Percentiles rank a stretch among this genome's conserved stretches.
These are phyloP conservation scores for Puffinus mauretanicus DNA, from an alignment of 2,113 vertebrate species.

Conservation along the genomic window DNA sequence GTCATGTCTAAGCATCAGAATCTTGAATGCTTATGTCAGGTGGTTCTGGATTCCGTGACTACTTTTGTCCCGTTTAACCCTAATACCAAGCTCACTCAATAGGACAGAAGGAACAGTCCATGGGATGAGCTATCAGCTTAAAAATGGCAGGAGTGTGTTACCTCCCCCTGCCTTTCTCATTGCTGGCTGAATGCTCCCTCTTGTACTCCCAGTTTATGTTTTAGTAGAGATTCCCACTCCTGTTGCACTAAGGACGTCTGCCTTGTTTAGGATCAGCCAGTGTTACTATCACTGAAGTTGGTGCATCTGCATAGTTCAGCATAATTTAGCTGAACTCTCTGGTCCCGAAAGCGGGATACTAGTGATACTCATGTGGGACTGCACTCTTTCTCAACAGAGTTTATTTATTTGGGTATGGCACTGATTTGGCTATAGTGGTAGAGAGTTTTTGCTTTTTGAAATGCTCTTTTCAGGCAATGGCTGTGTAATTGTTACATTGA, in stretches of 20 bases:
- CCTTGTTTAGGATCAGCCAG: not conserved
- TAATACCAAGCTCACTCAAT: not conserved
- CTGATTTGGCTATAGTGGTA: not conserved
- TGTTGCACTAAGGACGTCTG: accelerated
- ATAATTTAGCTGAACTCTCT: not conserved
- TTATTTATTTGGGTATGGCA: not conserved
- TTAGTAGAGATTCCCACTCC: not conserved
- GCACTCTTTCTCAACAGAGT: not conserved
- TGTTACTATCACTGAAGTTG: not conserved
- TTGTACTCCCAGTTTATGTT: not conserved
- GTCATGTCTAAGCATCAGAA: not conserved
- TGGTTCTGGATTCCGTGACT: not conserved
- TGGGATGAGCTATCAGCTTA: not conserved
- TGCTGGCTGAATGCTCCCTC: not conserved
- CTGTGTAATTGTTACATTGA: not conserved
- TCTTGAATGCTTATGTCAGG: not conserved
- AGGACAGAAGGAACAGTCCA: not conserved
- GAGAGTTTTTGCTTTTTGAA: not conserved
- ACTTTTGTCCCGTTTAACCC: not conserved
- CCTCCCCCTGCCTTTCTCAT: not conserved
- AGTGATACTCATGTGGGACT: accelerated
- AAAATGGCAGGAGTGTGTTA: not conserved
- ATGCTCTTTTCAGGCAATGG: not conserved
- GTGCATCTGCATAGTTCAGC: not conserved
- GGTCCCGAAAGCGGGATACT: not conserved